Evolutionary conservation across 2,888 invertebrate species (phyloP).

Genomic region (Aelia acuminata): DNA sequence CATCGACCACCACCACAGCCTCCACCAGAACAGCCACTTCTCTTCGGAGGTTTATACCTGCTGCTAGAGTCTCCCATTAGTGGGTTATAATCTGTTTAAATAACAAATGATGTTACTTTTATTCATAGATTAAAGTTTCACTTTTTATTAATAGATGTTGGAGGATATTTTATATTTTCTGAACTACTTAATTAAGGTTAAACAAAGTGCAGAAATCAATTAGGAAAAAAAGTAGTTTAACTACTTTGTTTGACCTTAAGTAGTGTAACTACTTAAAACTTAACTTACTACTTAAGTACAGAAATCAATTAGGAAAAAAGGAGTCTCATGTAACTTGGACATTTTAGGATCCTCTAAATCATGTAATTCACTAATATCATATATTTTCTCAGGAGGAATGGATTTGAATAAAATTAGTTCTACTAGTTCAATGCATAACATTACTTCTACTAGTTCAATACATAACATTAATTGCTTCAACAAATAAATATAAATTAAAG

Average conservation of each 20-base stretch:
- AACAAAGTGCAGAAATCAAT: too few species aligned
- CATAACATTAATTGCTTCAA: neutral
- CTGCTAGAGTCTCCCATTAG: slow-evolving; percentile 68
- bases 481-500: neutral
- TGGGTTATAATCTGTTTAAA: slow-evolving; percentile 69
- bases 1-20: slow-evolving; percentile 70
- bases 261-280: too few species aligned
- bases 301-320: too few species aligned
- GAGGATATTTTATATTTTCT: neutral
- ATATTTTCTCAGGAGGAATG: too few species aligned
- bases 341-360: neutral
- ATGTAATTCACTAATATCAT: too few species aligned
- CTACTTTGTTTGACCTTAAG: too few species aligned
- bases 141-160: neutral
- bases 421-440: too few species aligned
- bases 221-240: neutral
- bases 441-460: neutral
- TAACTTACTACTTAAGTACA: too few species aligned
- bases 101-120: neutral
- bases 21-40: slow-evolving; percentile 68
- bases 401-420: too few species aligned
- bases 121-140: neutral
- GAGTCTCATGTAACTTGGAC: neutral
- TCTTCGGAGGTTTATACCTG: slow-evolving; percentile 69
- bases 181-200: too few species aligned